Conservation (phyloP, 2,888 invertebrate genomes). For the Strigamia transsilvanica region DNA sequence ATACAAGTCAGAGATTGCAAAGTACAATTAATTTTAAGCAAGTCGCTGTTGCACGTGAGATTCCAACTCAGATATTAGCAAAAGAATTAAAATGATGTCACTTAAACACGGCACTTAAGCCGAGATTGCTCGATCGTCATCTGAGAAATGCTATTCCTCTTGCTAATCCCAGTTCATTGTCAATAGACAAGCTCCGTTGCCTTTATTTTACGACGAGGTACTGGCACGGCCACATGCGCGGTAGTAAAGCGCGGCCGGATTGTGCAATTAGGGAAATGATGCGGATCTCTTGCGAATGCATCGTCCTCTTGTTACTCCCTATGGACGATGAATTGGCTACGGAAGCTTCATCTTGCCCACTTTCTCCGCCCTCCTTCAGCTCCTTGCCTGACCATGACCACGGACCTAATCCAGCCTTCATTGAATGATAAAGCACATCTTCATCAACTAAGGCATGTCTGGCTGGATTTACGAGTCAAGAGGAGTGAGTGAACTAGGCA, state of each 20-base stretch:
- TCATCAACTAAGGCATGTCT: constrained; percentile 25
- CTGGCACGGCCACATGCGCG: constrained; percentile 16
- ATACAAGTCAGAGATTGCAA: neutral
- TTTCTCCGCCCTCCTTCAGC: neutral
- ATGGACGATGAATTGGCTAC: constrained; percentile 22
- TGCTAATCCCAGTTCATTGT: constrained; percentile 31
- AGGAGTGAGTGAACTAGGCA: constrained; percentile 9
- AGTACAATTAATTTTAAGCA: constrained; percentile 1
- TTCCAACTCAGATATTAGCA: neutral
- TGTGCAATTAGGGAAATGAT: constrained; percentile 32
- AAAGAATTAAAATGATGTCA: neutral
- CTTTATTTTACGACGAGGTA: constrained; percentile 31
- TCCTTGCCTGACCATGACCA: constrained; percentile 24
- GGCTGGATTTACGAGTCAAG: constrained; percentile 10
- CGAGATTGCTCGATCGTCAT: constrained; percentile 18
- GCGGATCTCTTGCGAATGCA: constrained; percentile 9
- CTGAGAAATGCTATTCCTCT: constrained; percentile 3
- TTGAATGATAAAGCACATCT: constrained; percentile 34
- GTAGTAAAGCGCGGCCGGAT: constrained; percentile 29
- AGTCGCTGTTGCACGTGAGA: neutral
- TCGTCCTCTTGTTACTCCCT: neutral
- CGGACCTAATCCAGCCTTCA: constrained; percentile 17
- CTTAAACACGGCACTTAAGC: neutral
- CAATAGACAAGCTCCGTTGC: constrained; percentile 38
- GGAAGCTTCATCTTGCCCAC: constrained; percentile 27